phyloP scores from a whole-genome alignment of 2,797 vertebrate genomes.

The Loris lydekkerianus region DNA sequence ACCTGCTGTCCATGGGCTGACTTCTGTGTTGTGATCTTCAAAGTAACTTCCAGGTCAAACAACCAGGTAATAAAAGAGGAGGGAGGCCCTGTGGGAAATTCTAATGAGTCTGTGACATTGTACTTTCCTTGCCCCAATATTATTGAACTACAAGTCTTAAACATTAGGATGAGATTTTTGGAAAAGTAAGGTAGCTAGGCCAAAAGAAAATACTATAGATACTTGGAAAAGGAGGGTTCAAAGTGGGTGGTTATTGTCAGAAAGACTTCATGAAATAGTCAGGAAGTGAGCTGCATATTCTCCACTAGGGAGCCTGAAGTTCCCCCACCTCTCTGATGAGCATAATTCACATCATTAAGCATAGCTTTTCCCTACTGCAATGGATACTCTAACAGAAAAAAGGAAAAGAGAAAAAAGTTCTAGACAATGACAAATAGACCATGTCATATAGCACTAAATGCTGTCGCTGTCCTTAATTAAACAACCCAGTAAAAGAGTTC shows the following conservation, averaged over 20 bases:
- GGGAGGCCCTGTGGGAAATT: not conserved
- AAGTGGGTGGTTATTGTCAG: not conserved
- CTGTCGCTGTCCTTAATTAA: constrained; percentile 42
- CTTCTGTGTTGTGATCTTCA: not conserved
- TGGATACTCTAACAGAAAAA: not conserved
- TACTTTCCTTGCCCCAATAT: not conserved
- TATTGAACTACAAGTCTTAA: not conserved
- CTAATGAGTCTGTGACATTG: not conserved
- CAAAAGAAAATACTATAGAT: not conserved
- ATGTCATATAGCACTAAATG: not conserved
- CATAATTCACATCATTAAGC: not conserved
- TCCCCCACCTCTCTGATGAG: not conserved
- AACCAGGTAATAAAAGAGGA: not conserved
- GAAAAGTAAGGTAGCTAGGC: not conserved
- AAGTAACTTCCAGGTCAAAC: constrained; percentile 20
- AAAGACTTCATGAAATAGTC: not conserved
- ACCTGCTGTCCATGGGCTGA: not conserved
- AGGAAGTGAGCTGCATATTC: not conserved
- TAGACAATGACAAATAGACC: not conserved
- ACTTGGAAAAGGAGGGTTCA: not conserved
- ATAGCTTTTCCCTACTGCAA: not conserved
- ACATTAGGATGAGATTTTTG: not conserved
- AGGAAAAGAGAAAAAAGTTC: not conserved
- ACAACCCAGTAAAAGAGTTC: not conserved
- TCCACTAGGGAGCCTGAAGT: not conserved